phyloP scores from a whole-genome alignment of 2,113 vertebrate species.

The Pogona vitticeps region DNA sequence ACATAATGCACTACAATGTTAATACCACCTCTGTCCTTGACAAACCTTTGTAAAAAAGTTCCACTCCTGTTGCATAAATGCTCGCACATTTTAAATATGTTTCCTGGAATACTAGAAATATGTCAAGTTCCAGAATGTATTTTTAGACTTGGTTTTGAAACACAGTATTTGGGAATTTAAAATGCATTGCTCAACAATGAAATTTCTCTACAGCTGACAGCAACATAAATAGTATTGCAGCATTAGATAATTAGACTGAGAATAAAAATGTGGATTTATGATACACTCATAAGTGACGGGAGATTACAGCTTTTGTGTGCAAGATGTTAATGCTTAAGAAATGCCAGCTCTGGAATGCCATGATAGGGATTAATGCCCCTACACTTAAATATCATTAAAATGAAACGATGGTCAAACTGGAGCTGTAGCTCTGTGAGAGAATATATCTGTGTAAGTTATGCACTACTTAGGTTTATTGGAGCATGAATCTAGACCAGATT shows the following conservation, averaged over 20 bases:
- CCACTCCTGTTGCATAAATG: background rate
- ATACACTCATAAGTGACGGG: background rate
- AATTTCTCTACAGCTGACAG: background rate
- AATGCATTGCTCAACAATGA: background rate
- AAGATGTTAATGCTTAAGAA: constrained; percentile 22
- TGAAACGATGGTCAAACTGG: background rate
- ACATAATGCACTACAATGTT: background rate
- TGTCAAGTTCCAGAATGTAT: constrained; percentile 1
- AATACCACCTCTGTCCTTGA: background rate
- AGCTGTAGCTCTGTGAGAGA: background rate
- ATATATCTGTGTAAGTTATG: background rate
- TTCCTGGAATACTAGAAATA: background rate
- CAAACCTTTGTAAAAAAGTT: background rate
- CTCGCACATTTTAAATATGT: constrained; percentile 1
- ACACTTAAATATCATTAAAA: background rate
- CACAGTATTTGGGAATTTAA: background rate
- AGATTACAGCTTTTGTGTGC: constrained; percentile 30
- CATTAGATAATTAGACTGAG: background rate
- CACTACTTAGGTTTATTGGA: background rate
- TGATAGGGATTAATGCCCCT: background rate
- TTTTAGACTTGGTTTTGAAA: constrained; percentile 20
- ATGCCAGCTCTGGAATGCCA: background rate
- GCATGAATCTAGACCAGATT: background rate
- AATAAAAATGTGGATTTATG: background rate
- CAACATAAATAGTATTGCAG: background rate